phyloP scores from a whole-genome alignment of 2,113 vertebrate genomes.

The Xiphophorus couchianus region DNA sequence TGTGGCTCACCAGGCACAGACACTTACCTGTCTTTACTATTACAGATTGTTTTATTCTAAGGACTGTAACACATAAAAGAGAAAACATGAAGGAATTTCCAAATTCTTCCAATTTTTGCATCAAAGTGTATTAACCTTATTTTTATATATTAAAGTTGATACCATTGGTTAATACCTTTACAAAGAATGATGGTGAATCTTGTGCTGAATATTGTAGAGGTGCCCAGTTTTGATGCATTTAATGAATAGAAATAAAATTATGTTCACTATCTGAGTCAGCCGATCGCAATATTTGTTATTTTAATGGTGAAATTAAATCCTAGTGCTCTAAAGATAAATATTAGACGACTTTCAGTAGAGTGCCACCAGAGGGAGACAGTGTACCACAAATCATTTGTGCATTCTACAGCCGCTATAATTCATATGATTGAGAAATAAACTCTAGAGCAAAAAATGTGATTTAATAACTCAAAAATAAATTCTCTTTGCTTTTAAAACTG shows the following conservation, averaged over 20 bases:
- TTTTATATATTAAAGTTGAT: background rate
- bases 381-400: conserved; percentile 9
- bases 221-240: background rate
- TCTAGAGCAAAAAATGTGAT: too few relatives aligned
- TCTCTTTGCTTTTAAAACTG: too few relatives aligned
- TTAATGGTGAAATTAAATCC: background rate
- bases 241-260: background rate
- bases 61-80: too few relatives aligned
- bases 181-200: background rate
- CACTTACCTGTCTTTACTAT: too few relatives aligned
- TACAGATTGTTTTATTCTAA: too few relatives aligned
- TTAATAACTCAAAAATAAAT: too few relatives aligned
- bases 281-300: background rate
- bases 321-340: background rate
- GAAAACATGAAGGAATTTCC: too few relatives aligned
- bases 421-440: too few relatives aligned
- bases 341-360: conserved; percentile 4
- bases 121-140: too few relatives aligned
- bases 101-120: too few relatives aligned
- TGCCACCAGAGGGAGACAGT: conserved; percentile 74
- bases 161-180: background rate
- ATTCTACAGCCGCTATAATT: background rate
- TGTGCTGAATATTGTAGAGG: background rate
- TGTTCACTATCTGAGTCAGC: background rate
- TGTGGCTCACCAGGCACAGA: background rate